Evolutionary conservation across 92 coral and sea anemone genomes (phyloP), one percentile per base, ranked within the genome.

Genomic region (Siderastrea siderea): DNA sequence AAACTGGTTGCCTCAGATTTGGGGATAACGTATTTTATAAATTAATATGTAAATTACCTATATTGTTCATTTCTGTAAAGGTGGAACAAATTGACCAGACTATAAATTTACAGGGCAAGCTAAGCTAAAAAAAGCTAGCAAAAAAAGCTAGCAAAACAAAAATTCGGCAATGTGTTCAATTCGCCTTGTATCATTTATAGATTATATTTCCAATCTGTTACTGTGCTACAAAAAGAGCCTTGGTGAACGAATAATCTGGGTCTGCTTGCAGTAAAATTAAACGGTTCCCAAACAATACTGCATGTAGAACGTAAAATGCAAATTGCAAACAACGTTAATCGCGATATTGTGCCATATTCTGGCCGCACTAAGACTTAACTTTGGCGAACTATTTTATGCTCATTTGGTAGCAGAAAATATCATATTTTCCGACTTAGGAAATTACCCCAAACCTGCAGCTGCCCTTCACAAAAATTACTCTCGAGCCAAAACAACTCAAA

Each of bases 221-320:
- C 48, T 15, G 48, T 16, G 15, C 17, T 10, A 69, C 51, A 44
- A 69, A 69, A 69, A 26, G 11, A 3, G 11, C 45, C 71, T 38
- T 7, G 3, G 71, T 26, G 71, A 47, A 9, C 8, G 72, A 7
- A 68, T 9, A 68, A 9, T 68, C 26, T n/a, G 1, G 60, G 10
- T 43, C 61, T 79, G 59, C 48, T 66, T 66, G 75, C 61, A 52
- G 17, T 67, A 26, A 80, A 51, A 64, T 65, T 66, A 50, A 80
- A 65, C 17, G 38, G 64, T 51, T 69, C 67, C 86, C 47, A 46
- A 81, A 58, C 76, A n/a, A 46, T 60, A 4, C 59, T 43, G 68
- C 60, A 14, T 69, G 66, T 14, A 26, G 38, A 26, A 43, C 67
- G 57, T 16, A 53, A 26, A 69, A 70, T 47, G 53, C 26, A 81